Conservation (phyloP, 2,797 vertebrate species). For the Thamnophis elegans region DNA sequence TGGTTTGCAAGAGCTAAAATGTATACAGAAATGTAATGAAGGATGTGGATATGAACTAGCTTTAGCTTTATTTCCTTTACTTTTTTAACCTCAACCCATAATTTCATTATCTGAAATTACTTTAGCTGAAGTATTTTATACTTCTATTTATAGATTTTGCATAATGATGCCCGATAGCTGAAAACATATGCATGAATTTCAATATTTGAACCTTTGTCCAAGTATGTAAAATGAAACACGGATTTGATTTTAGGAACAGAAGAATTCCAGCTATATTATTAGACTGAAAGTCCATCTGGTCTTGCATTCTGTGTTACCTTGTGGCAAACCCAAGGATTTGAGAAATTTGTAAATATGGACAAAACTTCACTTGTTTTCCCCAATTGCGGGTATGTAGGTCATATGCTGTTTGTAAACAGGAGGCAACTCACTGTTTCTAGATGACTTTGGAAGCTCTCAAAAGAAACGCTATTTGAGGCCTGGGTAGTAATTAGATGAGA, state of each 20-base stretch:
- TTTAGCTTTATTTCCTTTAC: neutral
- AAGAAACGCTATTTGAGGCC: neutral
- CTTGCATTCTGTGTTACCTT: neutral
- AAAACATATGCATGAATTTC: neutral
- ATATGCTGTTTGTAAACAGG: neutral
- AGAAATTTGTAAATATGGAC: neutral
- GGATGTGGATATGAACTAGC: neutral
- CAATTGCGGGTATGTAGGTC: neutral
- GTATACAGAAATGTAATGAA: neutral
- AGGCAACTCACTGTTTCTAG: neutral
- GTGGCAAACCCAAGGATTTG: neutral
- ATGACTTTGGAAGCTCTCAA: neutral
- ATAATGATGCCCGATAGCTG: neutral
- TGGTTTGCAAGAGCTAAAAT: neutral
- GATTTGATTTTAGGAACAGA: neutral
- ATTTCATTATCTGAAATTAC: neutral
- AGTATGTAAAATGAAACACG: neutral
- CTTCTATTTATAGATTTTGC: neutral
- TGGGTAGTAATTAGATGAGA: neutral
- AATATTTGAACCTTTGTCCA: neutral
- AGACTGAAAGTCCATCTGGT: neutral
- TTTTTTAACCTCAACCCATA: neutral
- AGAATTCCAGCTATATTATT: neutral
- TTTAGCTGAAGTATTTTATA: neutral
- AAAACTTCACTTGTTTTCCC: neutral